Evolutionary conservation across 2,888 invertebrate species (phyloP), one percentile per base, ranked within the genome.

Genomic region (Cryptus armator): DNA sequence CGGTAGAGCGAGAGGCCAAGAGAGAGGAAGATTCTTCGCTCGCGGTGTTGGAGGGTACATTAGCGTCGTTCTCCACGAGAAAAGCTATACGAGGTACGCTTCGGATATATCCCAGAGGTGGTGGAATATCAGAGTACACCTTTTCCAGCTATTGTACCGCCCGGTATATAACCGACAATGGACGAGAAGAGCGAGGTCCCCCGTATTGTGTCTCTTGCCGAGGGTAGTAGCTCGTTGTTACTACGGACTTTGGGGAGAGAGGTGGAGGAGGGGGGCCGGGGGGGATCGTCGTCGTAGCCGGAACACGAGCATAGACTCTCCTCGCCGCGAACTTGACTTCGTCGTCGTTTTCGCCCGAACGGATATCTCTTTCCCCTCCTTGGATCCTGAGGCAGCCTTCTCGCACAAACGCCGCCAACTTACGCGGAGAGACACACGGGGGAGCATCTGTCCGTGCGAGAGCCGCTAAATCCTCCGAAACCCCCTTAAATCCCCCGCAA

Each of bases 91-190:
- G 43, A 37, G 62, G 24, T 70, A 43, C 56, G 68, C 59, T 70
- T 78, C 72, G 16, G 32, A 59, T 46, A 46, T 44, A 81, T 51
- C 87, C 86, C 86, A 85, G 91, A 91, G 88, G 89, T 89, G 91
- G 90, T 84, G 89, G 90, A 90, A 90, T 91, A 92, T 91, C 91
- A 91, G 90, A 90, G 90, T 91, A 91, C 91, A 91, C 91, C 90
- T 91, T 91, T 92, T 90, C 89, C 88, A 89, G 89, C 88, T 89
- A 91, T 91, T 90, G 90, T 91, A 71, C 81, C 81, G 46, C 48
- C 44, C 71, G 64, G 44, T 76, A 64, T 68, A 56, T 68, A 74
- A 48, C 24, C 87, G 88, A 90, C 91, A 90, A 90, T 90, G 87
- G 90, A 91, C 89, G 88, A 85, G 84, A 88, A 88, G 89, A 91